Percentiles rank a stretch among this genome's conserved stretches.
These are phyloP conservation scores for Cotesia vestalis DNA, from an alignment of 1,140 invertebrate species.

Conservation along the genomic window DNA sequence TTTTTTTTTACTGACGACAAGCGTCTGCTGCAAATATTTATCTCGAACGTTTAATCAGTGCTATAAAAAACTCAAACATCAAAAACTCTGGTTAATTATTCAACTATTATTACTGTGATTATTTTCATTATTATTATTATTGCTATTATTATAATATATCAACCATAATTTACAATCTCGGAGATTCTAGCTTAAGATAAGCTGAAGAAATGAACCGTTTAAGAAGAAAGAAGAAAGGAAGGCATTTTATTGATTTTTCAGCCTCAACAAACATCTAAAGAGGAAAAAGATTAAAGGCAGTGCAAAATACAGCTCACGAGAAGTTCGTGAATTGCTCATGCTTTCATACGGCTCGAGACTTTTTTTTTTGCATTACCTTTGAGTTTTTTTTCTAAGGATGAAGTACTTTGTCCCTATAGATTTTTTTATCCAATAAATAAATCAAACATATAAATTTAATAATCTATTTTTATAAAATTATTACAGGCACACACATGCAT, in stretches of 20 bases:
- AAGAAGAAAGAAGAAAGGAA: conserved; percentile 11
- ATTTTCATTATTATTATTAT: not conserved
- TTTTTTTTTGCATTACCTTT: conserved; percentile 7
- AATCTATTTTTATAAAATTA: too few relatives aligned
- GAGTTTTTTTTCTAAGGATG: conserved; percentile 8
- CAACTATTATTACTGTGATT: not conserved
- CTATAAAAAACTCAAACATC: conserved; percentile 5
- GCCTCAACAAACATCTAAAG: conserved; percentile 45
- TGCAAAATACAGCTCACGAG: conserved; percentile 39
- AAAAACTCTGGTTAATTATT: too few relatives aligned
- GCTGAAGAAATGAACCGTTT: conserved; percentile 26
- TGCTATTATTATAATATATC: too few relatives aligned
- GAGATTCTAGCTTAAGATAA: conserved; percentile 27
- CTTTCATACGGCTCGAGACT: conserved; percentile 29
- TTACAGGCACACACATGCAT: too few relatives aligned
- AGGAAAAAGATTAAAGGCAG: conserved; percentile 43
- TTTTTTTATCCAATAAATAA: conserved; percentile 9
- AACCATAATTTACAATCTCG: conserved; percentile 5
- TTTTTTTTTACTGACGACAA: not conserved
- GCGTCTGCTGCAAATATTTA: too few relatives aligned
- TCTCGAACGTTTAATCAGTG: too few relatives aligned
- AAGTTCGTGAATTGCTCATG: conserved; percentile 42
- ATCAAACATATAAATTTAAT: too few relatives aligned
- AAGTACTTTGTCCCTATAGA: conserved; percentile 8
- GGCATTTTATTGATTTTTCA: conserved; percentile 46